Evolutionary conservation across 2,888 invertebrate species (phyloP).

Genomic region (Nezara viridula): DNA sequence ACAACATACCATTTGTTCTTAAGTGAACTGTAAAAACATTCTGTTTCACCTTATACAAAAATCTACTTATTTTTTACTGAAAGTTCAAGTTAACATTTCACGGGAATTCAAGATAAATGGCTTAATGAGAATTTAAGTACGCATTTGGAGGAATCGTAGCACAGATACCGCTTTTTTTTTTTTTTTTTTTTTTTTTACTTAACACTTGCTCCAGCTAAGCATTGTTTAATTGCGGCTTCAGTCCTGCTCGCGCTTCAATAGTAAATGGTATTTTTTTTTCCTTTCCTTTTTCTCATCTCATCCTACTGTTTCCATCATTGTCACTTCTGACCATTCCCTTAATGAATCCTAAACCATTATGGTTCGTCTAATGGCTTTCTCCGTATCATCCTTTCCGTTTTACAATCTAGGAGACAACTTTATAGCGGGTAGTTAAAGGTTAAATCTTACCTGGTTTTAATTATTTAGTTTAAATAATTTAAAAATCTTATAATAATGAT

Average conservation of each 20-base stretch:
- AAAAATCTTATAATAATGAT: no score
- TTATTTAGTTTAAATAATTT: no score
- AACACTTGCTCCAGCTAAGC: not conserved
- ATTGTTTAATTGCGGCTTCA: not conserved
- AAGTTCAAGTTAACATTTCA: not conserved
- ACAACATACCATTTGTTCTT: no score
- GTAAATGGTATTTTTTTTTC: not conserved
- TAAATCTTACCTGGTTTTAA: no score
- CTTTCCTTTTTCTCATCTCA: not conserved
- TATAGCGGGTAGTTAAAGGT: not conserved
- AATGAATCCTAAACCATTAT: not conserved
- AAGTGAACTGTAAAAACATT: no score
- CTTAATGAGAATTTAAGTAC: not conserved
- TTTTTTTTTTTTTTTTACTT: not conserved
- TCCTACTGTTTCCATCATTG: not conserved
- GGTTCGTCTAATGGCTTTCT: not conserved
- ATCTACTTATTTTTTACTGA: no score
- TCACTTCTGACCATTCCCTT: slow-evolving; percentile 16
- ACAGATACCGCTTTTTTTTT: not conserved
- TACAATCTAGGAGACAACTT: not conserved
- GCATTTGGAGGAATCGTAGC: not conserved
- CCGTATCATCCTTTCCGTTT: not conserved
- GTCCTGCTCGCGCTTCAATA: not conserved
- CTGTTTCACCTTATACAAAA: no score
- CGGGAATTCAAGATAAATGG: not conserved